Conservation (phyloP, 2,888 invertebrate genomes). For the Piscicola geometra region DNA sequence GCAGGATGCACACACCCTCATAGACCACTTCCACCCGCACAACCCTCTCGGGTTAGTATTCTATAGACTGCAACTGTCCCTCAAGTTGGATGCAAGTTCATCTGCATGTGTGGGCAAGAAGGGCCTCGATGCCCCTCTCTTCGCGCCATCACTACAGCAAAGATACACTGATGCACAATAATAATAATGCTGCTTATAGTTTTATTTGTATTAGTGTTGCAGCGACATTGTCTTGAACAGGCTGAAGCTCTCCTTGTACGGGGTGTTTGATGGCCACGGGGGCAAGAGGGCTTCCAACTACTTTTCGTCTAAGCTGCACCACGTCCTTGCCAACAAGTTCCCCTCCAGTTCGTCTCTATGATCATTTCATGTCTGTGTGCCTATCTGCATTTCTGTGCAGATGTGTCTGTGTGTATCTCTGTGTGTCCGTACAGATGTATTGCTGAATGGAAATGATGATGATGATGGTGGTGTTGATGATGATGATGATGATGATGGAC, state of each 20-base stretch:
- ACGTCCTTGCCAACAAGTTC: constrained; percentile 54
- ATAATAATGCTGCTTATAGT: too few relatives aligned
- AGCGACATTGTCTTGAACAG: too few relatives aligned
- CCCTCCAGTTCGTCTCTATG: constrained; percentile 53
- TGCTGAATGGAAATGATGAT: background rate
- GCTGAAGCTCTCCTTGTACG: constrained; percentile 54
- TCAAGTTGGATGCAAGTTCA: too few relatives aligned
- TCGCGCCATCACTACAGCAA: too few relatives aligned
- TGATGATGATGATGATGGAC: too few relatives aligned
- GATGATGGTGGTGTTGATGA: background rate
- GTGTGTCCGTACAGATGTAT: too few relatives aligned
- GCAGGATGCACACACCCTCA: constrained; percentile 58
- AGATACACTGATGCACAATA: too few relatives aligned
- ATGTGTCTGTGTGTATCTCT: too few relatives aligned
- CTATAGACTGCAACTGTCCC: background rate
- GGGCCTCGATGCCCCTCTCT: too few relatives aligned
- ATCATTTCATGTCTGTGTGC: background rate
- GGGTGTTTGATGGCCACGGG: constrained; percentile 60
- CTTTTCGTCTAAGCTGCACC: constrained; percentile 55
- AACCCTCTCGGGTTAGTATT: background rate
- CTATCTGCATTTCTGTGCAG: too few relatives aligned
- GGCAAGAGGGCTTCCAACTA: constrained; percentile 57
- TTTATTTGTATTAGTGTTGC: too few relatives aligned
- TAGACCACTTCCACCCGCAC: constrained; percentile 49
- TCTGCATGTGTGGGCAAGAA: too few relatives aligned